Base-by-base conservation (phyloP, 2,797 vertebrate genomes). In the Poeciliopsis infans region DNA sequence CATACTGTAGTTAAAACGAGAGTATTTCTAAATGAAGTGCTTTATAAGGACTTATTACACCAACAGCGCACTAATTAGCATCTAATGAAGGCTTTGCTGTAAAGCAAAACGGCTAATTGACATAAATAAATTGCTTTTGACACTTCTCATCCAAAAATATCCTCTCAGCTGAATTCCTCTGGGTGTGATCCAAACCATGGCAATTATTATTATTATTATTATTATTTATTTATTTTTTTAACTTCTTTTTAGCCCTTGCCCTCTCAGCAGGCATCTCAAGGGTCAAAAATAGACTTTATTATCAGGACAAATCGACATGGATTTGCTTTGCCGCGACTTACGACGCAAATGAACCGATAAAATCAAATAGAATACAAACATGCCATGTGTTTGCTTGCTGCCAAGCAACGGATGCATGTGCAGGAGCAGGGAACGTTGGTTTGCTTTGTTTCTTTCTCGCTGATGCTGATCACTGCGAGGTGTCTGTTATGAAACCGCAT, bases 371-470 rank as follows among this genome's bases (percentile, higher is more conserved):
- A 31, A 31, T 31, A 31, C 31, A 31, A 31, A 31, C 31, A 31
- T 31, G 31, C 31, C 53, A 36, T 41, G 61, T 73, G 89, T 94
- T 91, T 92, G 88, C 93, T 90, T 85, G 90, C 84, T 81, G 79
- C 91, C 82, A 90, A 93, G 93, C 91, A 94, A 94, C 93, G 85
- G 90, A 93, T 91, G 86, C 80, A 80, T 82, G 81, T 53, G 84
- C 83, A 90, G 89, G 89, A 89, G 88, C 80, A 84, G 90, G 89
- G 88, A 89, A 86, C 82, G 1, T 31, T 31, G 31, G 31, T 91
- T 66, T 39, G 8, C 90, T 51, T 81, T 81, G 77, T 72, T 90
- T 45, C 0, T 43, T 45, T 89, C 13, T 16, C 2, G 89, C 88
- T 79, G 85, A 83, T 89, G 80, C 80, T 85, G 83, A 89, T 87